Conservation (phyloP, 92 coral and sea anemone species). For the Phenganax subtilis region DNA sequence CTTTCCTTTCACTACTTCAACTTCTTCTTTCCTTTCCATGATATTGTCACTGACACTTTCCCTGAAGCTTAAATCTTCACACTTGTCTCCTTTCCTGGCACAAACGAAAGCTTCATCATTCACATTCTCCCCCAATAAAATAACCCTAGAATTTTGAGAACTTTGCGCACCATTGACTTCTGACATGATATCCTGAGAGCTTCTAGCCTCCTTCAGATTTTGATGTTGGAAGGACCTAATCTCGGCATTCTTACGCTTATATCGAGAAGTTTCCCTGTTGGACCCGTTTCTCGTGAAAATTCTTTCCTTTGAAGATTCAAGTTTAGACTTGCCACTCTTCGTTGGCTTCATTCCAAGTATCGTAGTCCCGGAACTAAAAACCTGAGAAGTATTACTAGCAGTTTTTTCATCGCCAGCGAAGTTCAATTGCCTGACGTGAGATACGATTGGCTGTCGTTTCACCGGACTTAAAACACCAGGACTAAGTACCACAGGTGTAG, state of each 20-base stretch:
- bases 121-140: too few species aligned
- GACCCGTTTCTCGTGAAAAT: background rate
- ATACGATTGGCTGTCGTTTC: constrained; percentile 33
- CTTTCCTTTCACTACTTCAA: background rate
- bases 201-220: too few species aligned
- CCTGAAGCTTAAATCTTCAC: background rate
- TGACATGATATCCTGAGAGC: too few species aligned
- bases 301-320: background rate
- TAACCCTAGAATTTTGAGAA: too few species aligned
- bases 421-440: constrained; percentile 46
- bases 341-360: background rate
- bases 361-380: background rate
- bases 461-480: constrained; percentile 3
- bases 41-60: too few species aligned
- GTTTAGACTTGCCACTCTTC: background rate
- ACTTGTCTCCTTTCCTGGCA: background rate
- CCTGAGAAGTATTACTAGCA: background rate
- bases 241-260: background rate
- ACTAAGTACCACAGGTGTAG: constrained; percentile 4
- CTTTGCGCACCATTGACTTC: too few species aligned
- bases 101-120: too few species aligned
- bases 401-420: constrained; percentile 17
- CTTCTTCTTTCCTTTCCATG: background rate
- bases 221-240: background rate
- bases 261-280: background rate